A percentile compares a stretch with the other conserved stretches of the same genome.
Evolutionary conservation across 2,113 vertebrate species (phyloP).

Genomic region (Xiphophorus couchianus): DNA sequence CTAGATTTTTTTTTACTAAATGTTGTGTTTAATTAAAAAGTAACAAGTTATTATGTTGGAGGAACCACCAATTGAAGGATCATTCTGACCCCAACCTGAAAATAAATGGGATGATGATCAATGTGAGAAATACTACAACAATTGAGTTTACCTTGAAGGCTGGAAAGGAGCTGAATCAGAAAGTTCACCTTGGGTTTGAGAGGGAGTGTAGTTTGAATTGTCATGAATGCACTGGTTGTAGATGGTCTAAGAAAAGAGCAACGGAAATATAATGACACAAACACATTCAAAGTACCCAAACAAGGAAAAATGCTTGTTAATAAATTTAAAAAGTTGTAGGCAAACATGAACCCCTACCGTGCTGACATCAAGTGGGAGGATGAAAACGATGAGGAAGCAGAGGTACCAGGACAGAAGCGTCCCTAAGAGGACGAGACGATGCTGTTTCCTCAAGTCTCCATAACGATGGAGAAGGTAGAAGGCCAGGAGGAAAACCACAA

Average conservation of each 20-base stretch:
- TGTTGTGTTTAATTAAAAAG: no score
- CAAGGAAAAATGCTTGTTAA: not conserved
- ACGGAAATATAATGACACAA: conserved; percentile 17
- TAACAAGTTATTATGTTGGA: not conserved
- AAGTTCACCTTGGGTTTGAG: not conserved
- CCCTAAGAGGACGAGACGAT: conserved; percentile 89
- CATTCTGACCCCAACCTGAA: not conserved
- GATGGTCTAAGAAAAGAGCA: conserved; percentile 84
- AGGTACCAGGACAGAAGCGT: conserved; percentile 95
- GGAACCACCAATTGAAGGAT: not conserved
- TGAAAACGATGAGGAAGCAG: conserved; percentile 95
- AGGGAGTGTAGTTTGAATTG: conserved; percentile 17
- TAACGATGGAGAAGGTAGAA: conserved; percentile 90
- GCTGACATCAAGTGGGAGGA: conserved; percentile 93
- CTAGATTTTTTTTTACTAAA: no score
- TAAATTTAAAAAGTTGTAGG: not conserved
- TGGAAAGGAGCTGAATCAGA: conserved; percentile 38
- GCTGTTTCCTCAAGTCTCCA: conserved; percentile 91
- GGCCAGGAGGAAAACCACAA: conserved; percentile 91
- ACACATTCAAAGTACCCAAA: not conserved
- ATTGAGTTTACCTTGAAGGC: conserved; percentile 59
- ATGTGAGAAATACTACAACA: not conserved
- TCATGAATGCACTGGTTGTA: conserved; percentile 88
- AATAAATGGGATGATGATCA: not conserved
- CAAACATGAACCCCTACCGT: conserved; percentile 82